These are phyloP conservation scores for Vollenhovia emeryi DNA, from an alignment of 1,140 invertebrate genomes.

Conservation along the genomic window DNA sequence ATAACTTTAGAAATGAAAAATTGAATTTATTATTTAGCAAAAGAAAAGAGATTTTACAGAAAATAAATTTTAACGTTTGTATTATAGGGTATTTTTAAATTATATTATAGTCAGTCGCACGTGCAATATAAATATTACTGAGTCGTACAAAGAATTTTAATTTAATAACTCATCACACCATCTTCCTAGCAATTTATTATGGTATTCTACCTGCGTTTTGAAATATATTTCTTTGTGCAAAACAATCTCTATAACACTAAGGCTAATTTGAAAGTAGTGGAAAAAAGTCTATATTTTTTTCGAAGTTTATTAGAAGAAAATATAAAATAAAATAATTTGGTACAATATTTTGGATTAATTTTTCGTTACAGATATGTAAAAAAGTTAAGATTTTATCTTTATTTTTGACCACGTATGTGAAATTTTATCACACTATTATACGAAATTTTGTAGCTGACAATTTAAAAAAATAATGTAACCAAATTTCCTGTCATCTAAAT, in stretches of 20 bases:
- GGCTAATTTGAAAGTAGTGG: too few relatives aligned
- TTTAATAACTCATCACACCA: neutral
- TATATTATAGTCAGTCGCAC: neutral
- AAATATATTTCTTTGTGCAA: too few relatives aligned
- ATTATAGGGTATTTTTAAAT: neutral
- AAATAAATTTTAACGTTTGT: neutral
- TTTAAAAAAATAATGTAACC: neutral
- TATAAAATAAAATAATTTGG: neutral
- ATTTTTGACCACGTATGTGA: neutral
- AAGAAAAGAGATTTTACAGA: neutral
- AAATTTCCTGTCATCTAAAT: neutral
- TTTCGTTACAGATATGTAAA: neutral
- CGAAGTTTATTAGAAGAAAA: neutral
- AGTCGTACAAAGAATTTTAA: neutral
- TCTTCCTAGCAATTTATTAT: neutral
- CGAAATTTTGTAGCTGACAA: neutral
- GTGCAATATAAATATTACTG: neutral
- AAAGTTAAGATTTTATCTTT: neutral
- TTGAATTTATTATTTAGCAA: neutral
- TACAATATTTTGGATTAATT: neutral
- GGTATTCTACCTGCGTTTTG: neutral
- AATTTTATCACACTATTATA: neutral
- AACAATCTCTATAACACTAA: too few relatives aligned
- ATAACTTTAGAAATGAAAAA: neutral
- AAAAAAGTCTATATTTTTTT: neutral